A percentile compares a stretch with the other conserved stretches of the same genome.
Evolutionary conservation across 92 coral and sea anemone genomes (phyloP).

Genomic region (Parazoanthus swiftii): DNA sequence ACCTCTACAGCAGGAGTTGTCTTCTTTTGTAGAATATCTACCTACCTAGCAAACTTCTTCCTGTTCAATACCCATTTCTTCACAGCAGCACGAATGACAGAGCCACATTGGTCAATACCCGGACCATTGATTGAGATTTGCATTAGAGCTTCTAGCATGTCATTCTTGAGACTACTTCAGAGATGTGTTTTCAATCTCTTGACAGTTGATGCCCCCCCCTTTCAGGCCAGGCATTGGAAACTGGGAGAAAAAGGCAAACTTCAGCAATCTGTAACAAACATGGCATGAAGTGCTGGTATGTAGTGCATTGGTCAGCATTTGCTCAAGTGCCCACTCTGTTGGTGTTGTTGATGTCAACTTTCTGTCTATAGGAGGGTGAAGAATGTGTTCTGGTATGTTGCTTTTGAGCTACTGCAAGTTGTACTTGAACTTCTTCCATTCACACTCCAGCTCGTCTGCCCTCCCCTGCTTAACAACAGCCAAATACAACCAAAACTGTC

Average conservation of each 20-base stretch:
- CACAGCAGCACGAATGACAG: slow-evolving; percentile 46
- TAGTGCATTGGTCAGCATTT: no score
- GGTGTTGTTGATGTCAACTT: no score
- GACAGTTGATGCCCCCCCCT: slow-evolving; percentile 49
- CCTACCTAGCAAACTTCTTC: neutral
- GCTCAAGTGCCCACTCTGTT: no score
- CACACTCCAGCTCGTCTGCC: no score
- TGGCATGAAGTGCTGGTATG: slow-evolving; percentile 51
- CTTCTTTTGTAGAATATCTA: neutral
- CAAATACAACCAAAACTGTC: no score
- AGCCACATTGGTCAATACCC: slow-evolving; percentile 22
- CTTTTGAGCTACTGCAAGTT: no score
- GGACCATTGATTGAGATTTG: slow-evolving; percentile 48
- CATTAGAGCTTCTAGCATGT: slow-evolving; percentile 51
- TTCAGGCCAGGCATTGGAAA: slow-evolving; percentile 61
- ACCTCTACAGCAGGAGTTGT: neutral
- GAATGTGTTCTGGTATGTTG: no score
- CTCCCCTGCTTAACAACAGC: no score
- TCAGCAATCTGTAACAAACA: slow-evolving; percentile 42
- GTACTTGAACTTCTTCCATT: no score
- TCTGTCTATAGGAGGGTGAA: no score
- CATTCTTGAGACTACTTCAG: slow-evolving; percentile 53
- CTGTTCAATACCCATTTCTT: slow-evolving; percentile 27
- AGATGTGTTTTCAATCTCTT: slow-evolving; percentile 54
- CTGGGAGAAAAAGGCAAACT: slow-evolving; percentile 52